Evolutionary conservation across 2,888 invertebrate species (phyloP), one percentile per base, ranked within the genome.

Genomic region (Petrolisthes manimaculis): DNA sequence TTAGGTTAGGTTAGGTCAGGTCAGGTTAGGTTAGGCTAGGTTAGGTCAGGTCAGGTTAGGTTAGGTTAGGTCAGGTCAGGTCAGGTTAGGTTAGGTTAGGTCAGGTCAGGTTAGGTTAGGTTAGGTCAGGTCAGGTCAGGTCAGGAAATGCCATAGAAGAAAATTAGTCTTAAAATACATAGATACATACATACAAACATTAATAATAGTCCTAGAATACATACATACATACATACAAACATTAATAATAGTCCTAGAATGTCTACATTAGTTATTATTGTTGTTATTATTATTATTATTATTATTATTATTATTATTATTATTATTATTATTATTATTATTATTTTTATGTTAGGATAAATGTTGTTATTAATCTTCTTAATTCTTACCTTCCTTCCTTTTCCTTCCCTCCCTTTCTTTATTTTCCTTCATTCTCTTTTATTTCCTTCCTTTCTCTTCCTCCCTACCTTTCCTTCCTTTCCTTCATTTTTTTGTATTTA

Each of bases 1-100:
- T 75, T 21, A 75, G 75, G 75, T 71, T 21, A 75, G 24, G 75
- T 75, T 75, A 75, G 12, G 75, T 75, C 12, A 75, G 75, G 24
- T 75, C 12, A 21, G 18, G 71, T 71, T 71, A 71, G 71, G 71
- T 71, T 71, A 71, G n/a, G 75, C 51, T 75, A 75, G 75, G 24
- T 75, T 75, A 75, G 51, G 4, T 9, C 24, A 4, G 61, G 8
- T 61, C 9, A 14, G 61, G 8, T 61, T 61, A 14, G 9, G 61
- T 8, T 61, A 9, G 61, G 61, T 8, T 61, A 8, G 61, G 9
- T 14, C 37, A 21, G 5, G 51, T 8, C 21, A 71, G 21, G 24
- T 8, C 24, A 12, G 6, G 24, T 3, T 24, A 21, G 4, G 75
- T 21, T 37, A 21, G 6, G 71, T 18, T 5, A 14, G 71, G 71